Evolutionary conservation across 1,140 invertebrate genomes (phyloP).

Genomic region (Epicauta chinensis): DNA sequence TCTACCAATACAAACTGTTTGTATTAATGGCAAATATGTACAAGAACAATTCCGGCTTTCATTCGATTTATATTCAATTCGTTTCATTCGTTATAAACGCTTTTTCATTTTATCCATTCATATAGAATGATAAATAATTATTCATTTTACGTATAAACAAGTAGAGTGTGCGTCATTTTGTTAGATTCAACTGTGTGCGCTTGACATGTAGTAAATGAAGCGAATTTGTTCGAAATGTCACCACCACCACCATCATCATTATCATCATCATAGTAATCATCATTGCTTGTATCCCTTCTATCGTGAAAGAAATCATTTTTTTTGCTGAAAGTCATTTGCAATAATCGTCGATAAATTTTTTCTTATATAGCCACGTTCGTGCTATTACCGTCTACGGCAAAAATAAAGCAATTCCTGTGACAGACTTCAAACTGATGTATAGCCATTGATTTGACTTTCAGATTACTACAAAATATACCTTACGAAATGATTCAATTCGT

Average conservation of each 20-base stretch:
- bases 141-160: slow-evolving; percentile 10
- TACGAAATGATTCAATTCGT: slow-evolving; percentile 29
- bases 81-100: slow-evolving; percentile 6
- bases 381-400: slow-evolving; percentile 12
- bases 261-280: too few species aligned
- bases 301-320: too few species aligned
- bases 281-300: too few species aligned
- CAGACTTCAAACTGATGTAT: slow-evolving; percentile 29
- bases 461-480: slow-evolving; percentile 29
- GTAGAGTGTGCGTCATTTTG: slow-evolving; percentile 7
- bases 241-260: too few species aligned
- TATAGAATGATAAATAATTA: slow-evolving; percentile 10
- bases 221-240: background rate
- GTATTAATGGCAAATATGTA: background rate
- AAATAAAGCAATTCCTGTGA: slow-evolving; percentile 29
- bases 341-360: too few species aligned
- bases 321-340: too few species aligned
- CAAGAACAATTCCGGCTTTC: slow-evolving; percentile 8
- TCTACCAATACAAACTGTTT: too few species aligned
- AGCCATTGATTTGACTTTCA: slow-evolving; percentile 33
- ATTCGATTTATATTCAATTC: slow-evolving; percentile 11
- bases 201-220: slow-evolving; percentile 11
- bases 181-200: slow-evolving; percentile 1
- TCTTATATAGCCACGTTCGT: too few species aligned
- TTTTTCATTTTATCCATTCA: slow-evolving; percentile 8